Conservation (phyloP, 2,797 vertebrate genomes). For the Poecilia gillii region DNA sequence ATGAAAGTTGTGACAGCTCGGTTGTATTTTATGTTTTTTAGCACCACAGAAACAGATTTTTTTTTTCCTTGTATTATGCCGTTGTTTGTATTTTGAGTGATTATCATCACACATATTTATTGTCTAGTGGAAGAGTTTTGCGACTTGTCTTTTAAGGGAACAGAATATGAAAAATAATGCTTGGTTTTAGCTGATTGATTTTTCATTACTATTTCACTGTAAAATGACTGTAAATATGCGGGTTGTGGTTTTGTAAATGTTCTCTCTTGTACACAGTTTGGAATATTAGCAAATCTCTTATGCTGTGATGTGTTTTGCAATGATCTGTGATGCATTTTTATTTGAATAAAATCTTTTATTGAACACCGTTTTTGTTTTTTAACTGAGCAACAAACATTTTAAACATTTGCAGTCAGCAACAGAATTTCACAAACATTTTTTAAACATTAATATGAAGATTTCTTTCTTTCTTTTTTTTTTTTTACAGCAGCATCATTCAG, state of each 20-base stretch:
- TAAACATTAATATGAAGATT: background rate
- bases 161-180: background rate
- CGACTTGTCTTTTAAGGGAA: background rate
- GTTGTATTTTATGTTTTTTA: slow-evolving; percentile 10
- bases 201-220: slow-evolving; percentile 16
- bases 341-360: slow-evolving; percentile 56
- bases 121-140: slow-evolving; percentile 7
- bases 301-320: slow-evolving; percentile 28
- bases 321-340: slow-evolving; percentile 41
- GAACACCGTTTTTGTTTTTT: slow-evolving; percentile 4
- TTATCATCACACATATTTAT: slow-evolving; percentile 53
- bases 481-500: background rate
- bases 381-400: background rate
- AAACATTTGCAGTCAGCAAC: background rate
- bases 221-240: slow-evolving; percentile 57
- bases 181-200: slow-evolving; percentile 9
- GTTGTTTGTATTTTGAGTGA: slow-evolving; percentile 31
- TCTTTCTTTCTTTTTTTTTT: background rate
- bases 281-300: slow-evolving; percentile 6
- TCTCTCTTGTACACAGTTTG: slow-evolving; percentile 11
- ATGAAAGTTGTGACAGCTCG: background rate
- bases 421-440: slow-evolving; percentile 2
- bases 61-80: slow-evolving; percentile 3
- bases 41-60: background rate
- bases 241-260: slow-evolving; percentile 22